Conservation (phyloP, 2,888 invertebrate genomes). For the Omphaloscelis lunosa region DNA sequence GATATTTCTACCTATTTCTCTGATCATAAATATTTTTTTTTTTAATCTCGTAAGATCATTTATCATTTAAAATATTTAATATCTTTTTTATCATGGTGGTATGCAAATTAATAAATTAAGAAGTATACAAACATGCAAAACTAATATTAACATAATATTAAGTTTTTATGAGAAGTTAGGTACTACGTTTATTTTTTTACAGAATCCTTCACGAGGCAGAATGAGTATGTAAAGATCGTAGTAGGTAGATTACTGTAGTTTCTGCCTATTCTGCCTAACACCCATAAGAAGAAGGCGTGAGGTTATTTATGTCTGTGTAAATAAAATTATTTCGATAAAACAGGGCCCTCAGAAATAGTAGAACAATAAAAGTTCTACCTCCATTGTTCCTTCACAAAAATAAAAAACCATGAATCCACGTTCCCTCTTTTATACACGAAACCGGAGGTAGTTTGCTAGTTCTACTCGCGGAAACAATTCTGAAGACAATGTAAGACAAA, state of each 20-base stretch:
- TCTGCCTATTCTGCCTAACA: no score
- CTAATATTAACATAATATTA: neutral
- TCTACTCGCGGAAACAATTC: constrained; percentile 56
- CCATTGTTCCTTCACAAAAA: constrained; percentile 32
- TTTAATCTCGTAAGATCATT: no score
- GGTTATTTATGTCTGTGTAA: no score
- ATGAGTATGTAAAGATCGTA: no score
- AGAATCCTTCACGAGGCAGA: neutral
- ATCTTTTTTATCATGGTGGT: neutral
- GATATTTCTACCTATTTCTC: neutral
- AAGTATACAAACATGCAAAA: neutral
- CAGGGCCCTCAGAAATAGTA: neutral
- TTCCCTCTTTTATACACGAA: constrained; percentile 34
- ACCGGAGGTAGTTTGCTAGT: constrained; percentile 56
- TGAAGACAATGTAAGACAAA: constrained; percentile 63
- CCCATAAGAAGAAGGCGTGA: no score
- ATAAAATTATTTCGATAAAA: neutral
- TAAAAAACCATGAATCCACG: constrained; percentile 25
- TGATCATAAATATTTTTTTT: no score
- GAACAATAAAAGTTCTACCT: constrained; percentile 39
- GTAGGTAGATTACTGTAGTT: no score
- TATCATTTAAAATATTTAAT: neutral
- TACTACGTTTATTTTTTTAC: neutral
- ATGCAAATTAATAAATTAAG: neutral
- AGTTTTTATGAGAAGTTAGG: neutral